A percentile compares a stretch with the other conserved stretches of the same genome.
Evolutionary conservation across 2,888 invertebrate genomes (phyloP).

Genomic region (Sesamia inferens): DNA sequence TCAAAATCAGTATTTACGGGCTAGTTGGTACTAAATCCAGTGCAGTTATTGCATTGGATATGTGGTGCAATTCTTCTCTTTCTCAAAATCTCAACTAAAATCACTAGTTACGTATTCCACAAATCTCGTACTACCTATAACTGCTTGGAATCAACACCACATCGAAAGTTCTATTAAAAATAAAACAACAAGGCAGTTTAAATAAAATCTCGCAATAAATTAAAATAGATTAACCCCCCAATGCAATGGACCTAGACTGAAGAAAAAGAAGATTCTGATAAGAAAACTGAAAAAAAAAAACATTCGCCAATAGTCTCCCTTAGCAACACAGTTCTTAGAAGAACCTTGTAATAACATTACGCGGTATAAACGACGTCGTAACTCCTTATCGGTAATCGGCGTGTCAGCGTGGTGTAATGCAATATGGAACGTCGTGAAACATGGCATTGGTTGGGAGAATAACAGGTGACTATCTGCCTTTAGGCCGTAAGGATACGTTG

Average conservation of each 20-base stretch:
- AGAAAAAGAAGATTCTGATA: no score
- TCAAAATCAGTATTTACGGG: not conserved
- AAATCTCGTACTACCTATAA: not conserved
- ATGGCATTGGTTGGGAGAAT: conserved; percentile 36
- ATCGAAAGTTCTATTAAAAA: not conserved
- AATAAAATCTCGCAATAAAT: not conserved
- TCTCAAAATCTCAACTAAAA: not conserved
- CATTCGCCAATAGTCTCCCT: no score
- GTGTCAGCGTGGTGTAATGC: conserved; percentile 5
- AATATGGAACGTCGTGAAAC: conserved; percentile 1
- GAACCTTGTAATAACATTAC: conserved; percentile 12
- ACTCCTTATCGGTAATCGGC: conserved; percentile 33
- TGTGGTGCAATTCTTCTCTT: not conserved
- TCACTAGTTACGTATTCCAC: not conserved
- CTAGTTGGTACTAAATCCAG: not conserved
- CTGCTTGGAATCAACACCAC: not conserved
- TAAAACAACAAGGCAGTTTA: not conserved
- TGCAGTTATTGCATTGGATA: not conserved
- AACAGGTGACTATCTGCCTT: not conserved
- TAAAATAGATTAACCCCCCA: not conserved
- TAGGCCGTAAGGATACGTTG: not conserved
- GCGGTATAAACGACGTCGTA: conserved; percentile 15
- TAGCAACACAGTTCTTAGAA: conserved; percentile 21
- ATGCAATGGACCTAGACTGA: no score
- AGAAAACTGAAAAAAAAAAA: no score